Conservation (phyloP, 1,140 invertebrate genomes). For the Choristoneura fumiferana region DNA sequence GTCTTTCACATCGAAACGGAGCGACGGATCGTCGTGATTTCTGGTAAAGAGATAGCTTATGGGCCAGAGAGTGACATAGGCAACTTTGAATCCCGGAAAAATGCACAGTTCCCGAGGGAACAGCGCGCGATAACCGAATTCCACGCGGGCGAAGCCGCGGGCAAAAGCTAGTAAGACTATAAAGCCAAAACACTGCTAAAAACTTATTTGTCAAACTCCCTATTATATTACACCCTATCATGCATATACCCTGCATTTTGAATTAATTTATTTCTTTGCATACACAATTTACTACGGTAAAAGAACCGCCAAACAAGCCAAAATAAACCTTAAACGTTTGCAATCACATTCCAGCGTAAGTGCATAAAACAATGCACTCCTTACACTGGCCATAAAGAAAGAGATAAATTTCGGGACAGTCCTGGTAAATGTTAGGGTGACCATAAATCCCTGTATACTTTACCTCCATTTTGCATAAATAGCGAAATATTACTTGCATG, state of each 20-base stretch:
- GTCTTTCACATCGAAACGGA: too few species aligned
- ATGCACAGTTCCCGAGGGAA: too few species aligned
- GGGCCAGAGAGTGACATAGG: too few species aligned
- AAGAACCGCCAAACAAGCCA: background rate
- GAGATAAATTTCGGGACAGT: conserved; percentile 12
- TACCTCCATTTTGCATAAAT: conserved; percentile 12
- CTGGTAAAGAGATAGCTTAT: too few species aligned
- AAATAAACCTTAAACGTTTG: background rate
- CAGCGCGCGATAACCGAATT: too few species aligned
- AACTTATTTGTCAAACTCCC: too few species aligned
- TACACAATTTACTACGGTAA: background rate
- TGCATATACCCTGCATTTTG: background rate
- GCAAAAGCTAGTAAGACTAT: too few species aligned
- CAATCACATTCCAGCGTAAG: background rate
- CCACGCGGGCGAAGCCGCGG: too few species aligned
- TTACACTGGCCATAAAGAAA: conserved; percentile 13
- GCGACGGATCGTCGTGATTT: too few species aligned
- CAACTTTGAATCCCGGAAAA: too few species aligned
- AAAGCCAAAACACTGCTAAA: too few species aligned
- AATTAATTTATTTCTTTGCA: conserved; percentile 3
- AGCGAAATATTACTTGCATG: conserved; percentile 17
- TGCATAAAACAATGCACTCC: background rate
- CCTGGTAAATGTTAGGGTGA: conserved; percentile 13
- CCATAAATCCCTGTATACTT: conserved; percentile 11
- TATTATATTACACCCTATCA: background rate